Conservation (phyloP, 1,140 invertebrate genomes). For the Drosophila parabipectinata region DNA sequence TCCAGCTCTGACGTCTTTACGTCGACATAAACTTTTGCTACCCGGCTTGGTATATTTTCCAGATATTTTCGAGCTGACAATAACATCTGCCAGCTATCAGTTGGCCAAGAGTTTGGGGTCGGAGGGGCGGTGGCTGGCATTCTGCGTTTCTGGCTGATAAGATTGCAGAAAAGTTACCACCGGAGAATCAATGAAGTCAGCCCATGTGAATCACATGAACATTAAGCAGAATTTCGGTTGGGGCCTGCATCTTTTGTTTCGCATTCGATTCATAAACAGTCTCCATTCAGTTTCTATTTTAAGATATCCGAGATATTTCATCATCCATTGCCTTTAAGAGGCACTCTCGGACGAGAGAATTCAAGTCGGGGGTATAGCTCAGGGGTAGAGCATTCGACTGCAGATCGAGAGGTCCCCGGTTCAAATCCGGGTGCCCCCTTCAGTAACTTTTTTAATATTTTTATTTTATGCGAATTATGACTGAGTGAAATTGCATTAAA, state of each 20-base stretch:
- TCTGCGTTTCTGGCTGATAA: slow-evolving; percentile 19
- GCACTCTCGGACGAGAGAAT: background rate
- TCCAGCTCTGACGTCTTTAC: slow-evolving; percentile 20
- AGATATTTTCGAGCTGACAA: slow-evolving; percentile 16
- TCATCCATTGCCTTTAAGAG: slow-evolving; percentile 2
- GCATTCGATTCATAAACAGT: slow-evolving; percentile 11
- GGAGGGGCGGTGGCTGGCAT: background rate
- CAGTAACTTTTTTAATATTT: slow-evolving; percentile 23
- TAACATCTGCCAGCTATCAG: slow-evolving; percentile 42
- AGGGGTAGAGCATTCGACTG: slow-evolving; percentile 97
- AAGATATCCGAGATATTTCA: slow-evolving; percentile 27
- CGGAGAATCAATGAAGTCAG: background rate
- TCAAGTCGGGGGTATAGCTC: slow-evolving; percentile 91
- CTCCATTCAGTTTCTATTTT: slow-evolving; percentile 44
- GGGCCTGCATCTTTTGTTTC: slow-evolving; percentile 1
- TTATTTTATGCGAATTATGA: background rate
- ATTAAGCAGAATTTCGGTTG: background rate
- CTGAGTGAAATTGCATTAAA: slow-evolving; percentile 24
- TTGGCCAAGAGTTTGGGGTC: slow-evolving; percentile 2
- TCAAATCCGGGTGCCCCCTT: slow-evolving; percentile 97
- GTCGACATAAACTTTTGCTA: slow-evolving; percentile 36
- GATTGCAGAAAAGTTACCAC: slow-evolving; percentile 18
- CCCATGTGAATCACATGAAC: slow-evolving; percentile 24
- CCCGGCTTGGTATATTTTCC: slow-evolving; percentile 15
- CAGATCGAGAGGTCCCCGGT: slow-evolving; percentile 97